Base-by-base conservation (phyloP, 2,888 invertebrate species). In the Notodonta dromedarius region DNA sequence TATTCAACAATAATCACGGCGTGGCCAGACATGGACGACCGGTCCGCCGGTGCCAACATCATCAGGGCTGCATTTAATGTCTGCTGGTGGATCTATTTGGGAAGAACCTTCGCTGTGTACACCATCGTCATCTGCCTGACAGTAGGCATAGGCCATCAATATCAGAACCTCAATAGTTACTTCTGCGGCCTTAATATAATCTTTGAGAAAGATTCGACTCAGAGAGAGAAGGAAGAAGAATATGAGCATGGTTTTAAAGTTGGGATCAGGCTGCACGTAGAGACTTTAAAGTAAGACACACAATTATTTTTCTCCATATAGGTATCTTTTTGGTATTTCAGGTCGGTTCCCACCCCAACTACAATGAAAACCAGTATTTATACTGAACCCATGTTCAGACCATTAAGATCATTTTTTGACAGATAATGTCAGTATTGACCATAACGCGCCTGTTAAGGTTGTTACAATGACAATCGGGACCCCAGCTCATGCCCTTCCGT, bases 241-340 rank as follows among this genome's bases (percentile, higher is more conserved):
- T 88, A 82, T 63, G 83, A 83, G 58, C 56, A 69, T 3, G 75
- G 70, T 0, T 58, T 88, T 8, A 84, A 77, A 73, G 58, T 75
- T 60, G 89, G 88, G n/a, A 80, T 88, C 35, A 67, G 79, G 62
- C 57, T 87, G 48, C 89, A 89, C 57, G 56, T 61, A 11, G 64
- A 68, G 6, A 74, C 68, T 13, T 65, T 72, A 24, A 60, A 57
- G 74, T 72, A 59, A 52, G 32, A 7, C 5, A 40, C 40, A 7
- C 8, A 40, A 5, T 8, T 7, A 40, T 40, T 40, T 7, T 2
- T 5, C 24, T 24, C 2, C 2, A 24, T 24, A 1, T 24, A n/a
- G n/a, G n/a, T n/a, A n/a, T 24, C 2, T 24, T 24, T 24, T 24
- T 24, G 1, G 24, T 24, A 24, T 24, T 24, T 24, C 1, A 24